Conservation (phyloP, 2,797 vertebrate species). For the Mastacembelus armatus region DNA sequence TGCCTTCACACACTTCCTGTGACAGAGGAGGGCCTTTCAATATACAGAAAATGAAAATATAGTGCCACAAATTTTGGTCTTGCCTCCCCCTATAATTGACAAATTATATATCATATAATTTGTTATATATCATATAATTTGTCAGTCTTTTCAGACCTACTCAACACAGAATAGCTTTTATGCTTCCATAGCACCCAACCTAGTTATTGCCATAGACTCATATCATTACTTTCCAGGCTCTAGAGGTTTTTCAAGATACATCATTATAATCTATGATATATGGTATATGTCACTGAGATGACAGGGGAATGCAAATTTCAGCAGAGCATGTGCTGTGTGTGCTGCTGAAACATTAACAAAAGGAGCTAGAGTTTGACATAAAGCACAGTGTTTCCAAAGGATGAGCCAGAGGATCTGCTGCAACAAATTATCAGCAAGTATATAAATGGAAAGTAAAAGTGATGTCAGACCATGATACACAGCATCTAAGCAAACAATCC, state of each 20-base stretch:
- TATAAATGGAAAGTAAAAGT: conserved; percentile 56
- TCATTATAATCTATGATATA: conserved; percentile 26
- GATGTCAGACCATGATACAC: conserved; percentile 56
- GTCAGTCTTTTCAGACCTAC: conserved; percentile 9
- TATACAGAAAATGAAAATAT: not conserved
- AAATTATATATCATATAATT: too few species aligned
- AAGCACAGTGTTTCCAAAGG: conserved; percentile 44
- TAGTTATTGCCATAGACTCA: conserved; percentile 8
- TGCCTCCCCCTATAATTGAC: too few species aligned
- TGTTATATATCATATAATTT: too few species aligned
- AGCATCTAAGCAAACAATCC: conserved; percentile 48
- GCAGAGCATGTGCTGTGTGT: not conserved
- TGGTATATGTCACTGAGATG: conserved; percentile 8
- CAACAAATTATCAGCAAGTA: conserved; percentile 33
- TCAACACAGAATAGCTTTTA: conserved; percentile 3
- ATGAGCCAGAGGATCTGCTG: conserved; percentile 52
- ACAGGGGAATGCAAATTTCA: conserved; percentile 14
- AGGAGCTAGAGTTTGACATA: conserved; percentile 31
- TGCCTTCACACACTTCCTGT: not conserved
- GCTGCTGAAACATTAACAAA: conserved; percentile 37
- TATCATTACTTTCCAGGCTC: conserved; percentile 32
- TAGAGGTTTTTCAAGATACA: conserved; percentile 18
- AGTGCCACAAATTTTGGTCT: not conserved
- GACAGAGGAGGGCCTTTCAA: not conserved
- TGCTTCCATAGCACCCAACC: conserved; percentile 5